A percentile compares a stretch with the other conserved stretches of the same genome.
Conservation (phyloP, 2,797 vertebrate species). For the Pampus argenteus region DNA sequence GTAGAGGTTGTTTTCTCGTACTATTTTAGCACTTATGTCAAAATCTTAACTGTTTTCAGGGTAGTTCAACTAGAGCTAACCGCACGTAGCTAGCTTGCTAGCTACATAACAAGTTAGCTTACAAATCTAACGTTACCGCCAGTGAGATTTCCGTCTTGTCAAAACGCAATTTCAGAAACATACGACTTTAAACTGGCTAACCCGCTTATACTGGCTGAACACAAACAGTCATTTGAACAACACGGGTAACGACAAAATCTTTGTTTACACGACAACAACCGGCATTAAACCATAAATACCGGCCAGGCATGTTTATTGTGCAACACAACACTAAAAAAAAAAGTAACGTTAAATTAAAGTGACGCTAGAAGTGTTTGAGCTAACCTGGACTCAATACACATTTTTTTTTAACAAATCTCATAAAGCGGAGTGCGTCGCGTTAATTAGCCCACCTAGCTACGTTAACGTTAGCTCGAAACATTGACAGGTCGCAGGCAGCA, state of each 20-base stretch:
- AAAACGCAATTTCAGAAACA: slow-evolving; percentile 6
- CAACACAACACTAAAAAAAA: not conserved
- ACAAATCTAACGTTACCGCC: not conserved
- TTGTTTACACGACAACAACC: slow-evolving; percentile 24
- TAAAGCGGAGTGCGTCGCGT: not conserved
- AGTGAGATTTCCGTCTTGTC: not conserved
- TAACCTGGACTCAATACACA: not conserved
- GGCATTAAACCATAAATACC: not conserved
- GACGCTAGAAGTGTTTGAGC: fast-evolving
- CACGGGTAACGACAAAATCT: fast-evolving
- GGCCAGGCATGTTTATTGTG: not conserved
- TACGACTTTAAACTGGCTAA: not conserved
- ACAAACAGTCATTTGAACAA: fast-evolving
- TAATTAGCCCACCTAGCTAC: slow-evolving; percentile 50
- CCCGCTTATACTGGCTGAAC: fast-evolving
- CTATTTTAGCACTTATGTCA: too few species aligned
- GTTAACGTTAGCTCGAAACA: slow-evolving; percentile 57
- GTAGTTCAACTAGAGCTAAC: not conserved
- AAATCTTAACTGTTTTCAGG: too few species aligned
- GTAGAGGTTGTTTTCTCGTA: fast-evolving
- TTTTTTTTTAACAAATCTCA: not conserved
- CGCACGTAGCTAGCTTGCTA: slow-evolving; percentile 40
- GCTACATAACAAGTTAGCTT: slow-evolving; percentile 27
- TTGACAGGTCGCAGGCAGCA: slow-evolving; percentile 61
- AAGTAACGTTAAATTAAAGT: fast-evolving